Evolutionary conservation across 2,113 vertebrate genomes (phyloP), one percentile per base, ranked within the genome.

Genomic region (Hiodon alosoides): DNA sequence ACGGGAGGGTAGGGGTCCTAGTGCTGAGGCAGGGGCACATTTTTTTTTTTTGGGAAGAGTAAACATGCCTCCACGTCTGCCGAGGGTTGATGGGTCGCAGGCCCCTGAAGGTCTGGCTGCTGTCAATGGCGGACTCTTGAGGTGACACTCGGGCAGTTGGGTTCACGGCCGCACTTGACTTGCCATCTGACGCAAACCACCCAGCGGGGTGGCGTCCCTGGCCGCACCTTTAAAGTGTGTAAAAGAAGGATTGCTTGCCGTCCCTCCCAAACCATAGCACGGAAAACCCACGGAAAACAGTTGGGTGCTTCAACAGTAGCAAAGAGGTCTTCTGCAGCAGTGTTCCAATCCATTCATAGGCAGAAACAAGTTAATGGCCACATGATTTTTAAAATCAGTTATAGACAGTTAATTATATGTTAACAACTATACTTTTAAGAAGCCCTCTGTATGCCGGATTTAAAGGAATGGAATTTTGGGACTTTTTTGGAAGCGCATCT

Each of bases 121-220:
- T 69, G 71, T 79, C 76, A 71, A 51, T 61, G 76, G 69, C 74
- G 67, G 67, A 53, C 55, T 72, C 66, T 67, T 7, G 46, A 48
- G 53, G 6, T 17, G 53, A 55, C 69, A 57, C 69, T 5, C 3
- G 3, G 57, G n/a, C 57, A 11, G 48, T 5, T 13, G 7, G 61
- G 66, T 74, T 66, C 46, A 55, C 58, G 7, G 51, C 75, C 55
- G 51, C 46, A 11, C 55, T 48, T 71, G 51, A 48, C 9, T 52
- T 55, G 75, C 68, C 52, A 55, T 57, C 54, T 60, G 57, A 72
- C 60, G 50, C 70, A 72, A 31, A 55, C 53, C 69, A 57, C 69
- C 46, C 69, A 16, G 54, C 53, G 53, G 69, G 17, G 69, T 55
- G 7, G 53, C 11, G 31, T 51, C 17, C 52, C 69, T 16, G 46